Base-by-base conservation (phyloP, 2,888 invertebrate species). In the Zygaena filipendulae region DNA sequence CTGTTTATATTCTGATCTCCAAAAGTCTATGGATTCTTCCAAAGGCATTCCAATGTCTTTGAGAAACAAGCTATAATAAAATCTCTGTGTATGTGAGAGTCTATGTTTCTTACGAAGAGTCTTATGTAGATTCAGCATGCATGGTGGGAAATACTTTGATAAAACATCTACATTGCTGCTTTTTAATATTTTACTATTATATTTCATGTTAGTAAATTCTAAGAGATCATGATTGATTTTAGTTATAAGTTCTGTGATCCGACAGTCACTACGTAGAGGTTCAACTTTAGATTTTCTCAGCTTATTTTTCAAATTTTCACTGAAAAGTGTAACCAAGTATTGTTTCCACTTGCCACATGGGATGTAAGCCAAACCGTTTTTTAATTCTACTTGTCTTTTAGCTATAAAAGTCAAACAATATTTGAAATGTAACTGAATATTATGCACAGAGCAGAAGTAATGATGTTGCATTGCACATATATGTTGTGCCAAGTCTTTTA, bases 41-140 rank as follows among this genome's bases (percentile, higher is more conserved):
- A 88, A 47, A 3, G 85, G 77, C 75, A 90, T 79, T 0, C 89
- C 89, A 45, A 85, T 82, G 42, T 87, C 87, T 70, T 89, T 90
- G 26, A 90, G 60, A 59, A 86, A 90, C 12, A 90, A 63, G 33
- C 86, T 87, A 40, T 86, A 87, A 43, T 84, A 81, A 44, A 88
- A 87, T 44, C 82, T 62, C 25, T 82, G 84, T 36, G 82, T 69
- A 48, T 90, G 88, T 11, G 82, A 77, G n/a, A 89, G 61, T 40
- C 88, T 80, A 48, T 89, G 88, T 26, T 69, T 81, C 7, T 49
- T 58, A 19, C 81, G 52, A 20, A 89, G 53, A 27, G 62, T 59
- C 30, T 51, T 47, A 45, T 87, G 84, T 24, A 88, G 64, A 44
- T 84, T 82, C 24, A 71, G 54, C 88, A 88, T 88, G 38, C 89